Base-by-base conservation (phyloP, 2,797 vertebrate species). In the Merluccius polli region DNA sequence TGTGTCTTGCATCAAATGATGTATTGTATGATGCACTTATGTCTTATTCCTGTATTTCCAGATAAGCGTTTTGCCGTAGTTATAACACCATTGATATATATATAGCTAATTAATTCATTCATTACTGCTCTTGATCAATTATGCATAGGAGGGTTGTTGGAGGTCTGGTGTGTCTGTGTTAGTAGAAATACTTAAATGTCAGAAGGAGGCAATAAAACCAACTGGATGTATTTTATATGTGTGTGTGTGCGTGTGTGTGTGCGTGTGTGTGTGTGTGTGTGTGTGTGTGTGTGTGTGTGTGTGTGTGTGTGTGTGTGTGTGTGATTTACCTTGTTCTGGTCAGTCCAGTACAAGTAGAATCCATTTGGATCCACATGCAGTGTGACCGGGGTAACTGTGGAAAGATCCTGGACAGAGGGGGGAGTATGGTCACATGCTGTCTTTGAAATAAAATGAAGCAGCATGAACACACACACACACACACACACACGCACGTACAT, bases 301-400 rank as follows among this genome's bases (percentile, higher is more conserved):
- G 41, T 67, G 32, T 76, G 10, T n/a, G 24, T 69, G n/a, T 16
- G 74, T 38, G 18, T 10, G 32, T 69, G 59, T n/a, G n/a, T 68
- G 70, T 9, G 3, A 71, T 15, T 73, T 18, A 94, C 94, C 94
- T 95, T 95, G 83, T 89, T 94, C 35, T 94, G 94, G 78, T 95
- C 94, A 0, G 90, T 94, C 94, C 94, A 95, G 87, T 94, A 92
- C 10, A 95, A 92, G 86, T 93, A 95, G 80, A 93, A 93, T 38
- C 94, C 94, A 72, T 94, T 90, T 12, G 88, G 86, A 82, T 95
- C 94, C 69, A 95, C 94, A 1, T 85, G 80, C 0, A 95, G 89
- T 30, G 89, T 93, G 81, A 95, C 93, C 1, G 94, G 93, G 69
- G 82, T 91, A 33, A 94, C 93, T 0, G 93, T 93, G 0, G 94